Percentiles rank a stretch among this genome's conserved stretches.
These are phyloP conservation scores for Nycticebus coucang DNA, from an alignment of 2,113 vertebrate species.

Conservation along the genomic window DNA sequence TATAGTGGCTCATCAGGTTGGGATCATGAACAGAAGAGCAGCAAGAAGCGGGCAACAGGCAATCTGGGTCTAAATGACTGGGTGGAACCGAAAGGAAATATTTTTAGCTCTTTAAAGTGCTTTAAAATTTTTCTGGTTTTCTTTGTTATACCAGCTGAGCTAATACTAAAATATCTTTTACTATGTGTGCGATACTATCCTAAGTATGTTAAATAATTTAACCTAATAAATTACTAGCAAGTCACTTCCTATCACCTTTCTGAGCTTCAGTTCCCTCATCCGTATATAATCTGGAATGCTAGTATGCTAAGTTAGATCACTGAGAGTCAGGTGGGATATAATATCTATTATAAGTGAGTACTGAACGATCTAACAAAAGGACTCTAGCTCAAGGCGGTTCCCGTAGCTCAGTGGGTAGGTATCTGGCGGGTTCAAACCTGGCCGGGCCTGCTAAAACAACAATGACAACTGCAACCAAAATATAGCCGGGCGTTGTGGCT, in stretches of 20 bases:
- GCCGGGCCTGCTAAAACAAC: too few species aligned
- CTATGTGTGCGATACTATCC: background rate
- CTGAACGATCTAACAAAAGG: background rate
- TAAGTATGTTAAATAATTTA: constrained; percentile 19
- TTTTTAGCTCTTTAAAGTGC: background rate
- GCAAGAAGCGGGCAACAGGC: background rate
- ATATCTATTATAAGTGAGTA: background rate
- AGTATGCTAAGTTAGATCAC: background rate
- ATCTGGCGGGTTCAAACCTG: too few species aligned
- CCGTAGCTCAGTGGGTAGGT: too few species aligned
- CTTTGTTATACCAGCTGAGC: background rate
- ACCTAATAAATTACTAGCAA: constrained; percentile 15
- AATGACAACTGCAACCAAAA: too few species aligned
- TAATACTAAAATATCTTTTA: background rate
- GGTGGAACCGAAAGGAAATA: background rate
- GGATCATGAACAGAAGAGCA: background rate
- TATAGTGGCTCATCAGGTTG: background rate
- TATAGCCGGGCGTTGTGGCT: too few species aligned
- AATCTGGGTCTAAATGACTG: background rate
- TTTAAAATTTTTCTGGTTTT: background rate
- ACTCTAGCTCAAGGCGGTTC: background rate
- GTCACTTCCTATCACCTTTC: background rate
- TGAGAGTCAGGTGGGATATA: background rate
- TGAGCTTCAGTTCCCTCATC: background rate
- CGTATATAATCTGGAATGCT: background rate